Evolutionary conservation across 2,113 vertebrate species (phyloP).

Genomic region (Phyllostomus hastatus): DNA sequence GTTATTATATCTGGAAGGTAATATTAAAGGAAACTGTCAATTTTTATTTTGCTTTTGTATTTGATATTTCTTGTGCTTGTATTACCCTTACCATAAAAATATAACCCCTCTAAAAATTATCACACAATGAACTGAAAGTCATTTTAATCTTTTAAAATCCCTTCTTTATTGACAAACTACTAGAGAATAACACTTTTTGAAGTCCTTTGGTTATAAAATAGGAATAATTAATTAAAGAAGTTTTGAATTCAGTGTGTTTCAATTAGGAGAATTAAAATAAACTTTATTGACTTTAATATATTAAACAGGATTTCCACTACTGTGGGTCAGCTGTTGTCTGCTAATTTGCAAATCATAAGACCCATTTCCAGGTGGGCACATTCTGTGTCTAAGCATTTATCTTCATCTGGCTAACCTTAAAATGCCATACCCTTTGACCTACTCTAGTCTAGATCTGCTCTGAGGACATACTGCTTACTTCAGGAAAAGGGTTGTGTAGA

Average conservation of each 20-base stretch:
- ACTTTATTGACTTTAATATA: not conserved
- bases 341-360: not conserved
- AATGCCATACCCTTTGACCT: constrained; percentile 29
- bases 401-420: not conserved
- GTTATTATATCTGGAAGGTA: not conserved
- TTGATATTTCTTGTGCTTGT: not conserved
- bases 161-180: not conserved
- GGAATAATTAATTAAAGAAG: not conserved
- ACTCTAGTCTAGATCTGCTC: not conserved
- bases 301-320: not conserved
- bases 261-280: not conserved
- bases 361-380: not conserved
- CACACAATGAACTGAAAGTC: not conserved
- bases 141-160: not conserved
- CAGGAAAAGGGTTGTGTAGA: not conserved
- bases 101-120: not conserved
- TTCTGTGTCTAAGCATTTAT: not conserved
- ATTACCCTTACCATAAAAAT: not conserved
- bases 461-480: not conserved
- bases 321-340: not conserved
- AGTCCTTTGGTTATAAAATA: not conserved
- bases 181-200: not conserved
- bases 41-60: not conserved
- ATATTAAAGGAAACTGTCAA: not conserved
- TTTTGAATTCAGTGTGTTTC: not conserved